Evolutionary conservation across 2,888 invertebrate species (phyloP), one percentile per base, ranked within the genome.

Genomic region (Hipparchia semele): DNA sequence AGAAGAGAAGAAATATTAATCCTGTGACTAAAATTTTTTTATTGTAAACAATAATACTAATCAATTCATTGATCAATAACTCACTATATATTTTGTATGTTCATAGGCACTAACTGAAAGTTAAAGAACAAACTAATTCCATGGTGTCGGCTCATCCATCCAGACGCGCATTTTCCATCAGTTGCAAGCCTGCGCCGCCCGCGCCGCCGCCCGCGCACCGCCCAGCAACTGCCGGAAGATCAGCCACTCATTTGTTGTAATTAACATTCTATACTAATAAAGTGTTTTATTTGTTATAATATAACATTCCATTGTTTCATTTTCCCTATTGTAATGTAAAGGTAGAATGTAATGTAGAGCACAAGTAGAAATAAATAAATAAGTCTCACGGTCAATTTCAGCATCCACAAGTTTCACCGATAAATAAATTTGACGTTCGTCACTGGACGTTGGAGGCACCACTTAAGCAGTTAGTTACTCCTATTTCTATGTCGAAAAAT

Each of bases 141-240:
- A 82, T 80, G 92, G 92, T 92, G 90, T 86, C 85, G 91, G 92
- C 87, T 81, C 86, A 87, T 87, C 84, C 86, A 87, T 85, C 87
- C 83, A 82, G 86, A 84, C 83, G 83, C 82, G 83, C 82, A 88
- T 93, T 93, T 94, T 94, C 93, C 93, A 94, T 77, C 93, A 92
- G 93, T 91, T 92, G 91, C 91, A 90, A 87, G 82, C 81, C 54
- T 67, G 80, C 39, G 39, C 39, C 39, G 39, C 39, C 39, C 49
- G 5, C 83, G 80, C 83, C 79, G 76, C 80, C 77, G 70, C 46
- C 77, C 76, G 76, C 78, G 76, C 77, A 68, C 75, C 80, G 80
- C 80, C 79, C 88, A 91, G 90, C 87, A 92, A 91, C 91, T 93
- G 93, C 91, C 93, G 93, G 93, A 94, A 94, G 93, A 93, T 86